Conservation (phyloP, 2,113 vertebrate genomes). For the Nesogale talazaci region DNA sequence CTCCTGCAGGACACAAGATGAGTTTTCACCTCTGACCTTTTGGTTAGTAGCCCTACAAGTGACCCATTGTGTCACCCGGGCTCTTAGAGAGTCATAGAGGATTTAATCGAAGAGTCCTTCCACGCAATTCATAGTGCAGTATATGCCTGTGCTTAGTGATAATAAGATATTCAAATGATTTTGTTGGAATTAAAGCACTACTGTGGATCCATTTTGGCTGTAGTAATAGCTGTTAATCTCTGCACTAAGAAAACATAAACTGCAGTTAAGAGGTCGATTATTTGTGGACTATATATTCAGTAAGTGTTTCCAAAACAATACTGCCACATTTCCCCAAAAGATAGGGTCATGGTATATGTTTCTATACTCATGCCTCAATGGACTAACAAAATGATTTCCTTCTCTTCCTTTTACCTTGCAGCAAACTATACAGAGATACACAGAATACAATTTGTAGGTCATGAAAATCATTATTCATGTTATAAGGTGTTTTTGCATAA, state of each 20-base stretch:
- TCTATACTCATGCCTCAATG: slow-evolving; percentile 51
- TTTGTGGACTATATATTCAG: slow-evolving; percentile 32
- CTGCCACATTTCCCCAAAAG: slow-evolving; percentile 17
- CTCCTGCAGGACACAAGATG: no score
- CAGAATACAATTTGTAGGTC: slow-evolving; percentile 29
- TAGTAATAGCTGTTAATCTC: slow-evolving; percentile 43
- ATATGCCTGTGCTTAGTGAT: slow-evolving; percentile 25
- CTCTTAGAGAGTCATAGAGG: neutral
- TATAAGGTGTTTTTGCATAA: slow-evolving; percentile 27
- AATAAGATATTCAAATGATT: slow-evolving; percentile 50
- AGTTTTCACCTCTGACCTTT: no score
- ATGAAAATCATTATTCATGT: slow-evolving; percentile 49
- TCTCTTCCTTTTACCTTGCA: slow-evolving; percentile 42
- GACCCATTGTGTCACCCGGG: no score
- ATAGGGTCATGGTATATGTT: neutral
- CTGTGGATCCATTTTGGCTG: slow-evolving; percentile 36
- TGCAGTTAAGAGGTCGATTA: slow-evolving; percentile 48
- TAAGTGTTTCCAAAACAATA: slow-evolving; percentile 49
- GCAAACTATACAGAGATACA: slow-evolving; percentile 21
- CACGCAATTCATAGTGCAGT: slow-evolving; percentile 22
- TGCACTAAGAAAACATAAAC: slow-evolving; percentile 51
- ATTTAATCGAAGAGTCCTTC: slow-evolving; percentile 35
- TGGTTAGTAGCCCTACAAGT: no score
- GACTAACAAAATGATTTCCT: slow-evolving; percentile 55
- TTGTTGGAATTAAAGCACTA: slow-evolving; percentile 35